Conservation (phyloP, 92 coral and sea anemone species). For the Phymanthus crucifer region DNA sequence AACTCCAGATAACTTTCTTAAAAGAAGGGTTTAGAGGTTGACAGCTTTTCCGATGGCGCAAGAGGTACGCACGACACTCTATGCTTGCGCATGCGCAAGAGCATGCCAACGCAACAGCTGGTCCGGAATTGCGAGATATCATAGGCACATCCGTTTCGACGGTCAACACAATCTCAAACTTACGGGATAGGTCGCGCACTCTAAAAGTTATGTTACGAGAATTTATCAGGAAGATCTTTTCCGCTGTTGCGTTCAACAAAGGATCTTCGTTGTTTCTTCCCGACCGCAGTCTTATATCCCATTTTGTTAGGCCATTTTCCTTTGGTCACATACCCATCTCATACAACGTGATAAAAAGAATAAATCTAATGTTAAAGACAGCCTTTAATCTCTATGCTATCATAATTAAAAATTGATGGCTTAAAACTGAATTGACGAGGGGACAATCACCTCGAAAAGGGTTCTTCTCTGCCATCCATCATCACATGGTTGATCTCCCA, state of each 20-base stretch:
- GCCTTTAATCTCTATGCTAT: background rate
- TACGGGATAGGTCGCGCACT: background rate
- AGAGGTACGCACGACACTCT: background rate
- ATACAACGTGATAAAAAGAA: background rate
- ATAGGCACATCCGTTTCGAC: background rate
- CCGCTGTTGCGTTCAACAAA: background rate
- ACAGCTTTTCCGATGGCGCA: background rate
- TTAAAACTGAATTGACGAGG: background rate
- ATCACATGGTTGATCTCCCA: too few species aligned
- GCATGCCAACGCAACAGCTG: background rate
- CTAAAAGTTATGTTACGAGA: background rate
- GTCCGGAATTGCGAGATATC: background rate
- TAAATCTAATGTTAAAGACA: background rate
- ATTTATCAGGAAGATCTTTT: background rate
- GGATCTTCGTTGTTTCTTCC: background rate
- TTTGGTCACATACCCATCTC: background rate
- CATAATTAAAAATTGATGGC: constrained; percentile 2
- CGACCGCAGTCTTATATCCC: background rate
- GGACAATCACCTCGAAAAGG: background rate
- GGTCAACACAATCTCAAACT: background rate
- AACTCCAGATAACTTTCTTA: background rate
- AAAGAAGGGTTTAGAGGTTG: background rate
- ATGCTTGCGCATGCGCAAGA: background rate
- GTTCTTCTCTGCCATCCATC: background rate
- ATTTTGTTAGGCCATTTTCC: background rate